Conservation (phyloP, 2,797 vertebrate species). For the Atherinosoma microstoma region DNA sequence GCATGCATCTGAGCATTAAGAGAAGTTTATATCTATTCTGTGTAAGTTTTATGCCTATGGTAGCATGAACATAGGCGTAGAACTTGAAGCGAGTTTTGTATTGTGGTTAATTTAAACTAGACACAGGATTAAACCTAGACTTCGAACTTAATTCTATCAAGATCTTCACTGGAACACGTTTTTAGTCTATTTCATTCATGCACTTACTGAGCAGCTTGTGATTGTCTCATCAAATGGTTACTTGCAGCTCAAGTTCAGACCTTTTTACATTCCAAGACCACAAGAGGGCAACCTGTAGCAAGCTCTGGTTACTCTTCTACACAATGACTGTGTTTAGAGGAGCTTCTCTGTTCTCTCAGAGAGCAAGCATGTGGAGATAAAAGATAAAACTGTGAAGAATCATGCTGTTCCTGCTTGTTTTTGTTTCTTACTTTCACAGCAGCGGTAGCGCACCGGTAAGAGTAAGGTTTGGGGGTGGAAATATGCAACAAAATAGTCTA, state of each 20-base stretch:
- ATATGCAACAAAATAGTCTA: background rate
- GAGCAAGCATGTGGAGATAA: background rate
- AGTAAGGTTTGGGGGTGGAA: background rate
- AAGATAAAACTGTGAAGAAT: constrained; percentile 5
- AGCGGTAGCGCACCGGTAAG: no score
- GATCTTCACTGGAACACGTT: no score
- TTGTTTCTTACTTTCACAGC: background rate
- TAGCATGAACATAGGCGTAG: background rate
- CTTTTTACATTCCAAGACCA: constrained; percentile 34
- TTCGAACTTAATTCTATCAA: no score
- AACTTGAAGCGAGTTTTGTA: no score
- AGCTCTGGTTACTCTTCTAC: constrained; percentile 11
- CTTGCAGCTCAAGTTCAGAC: background rate
- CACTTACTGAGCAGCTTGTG: no score
- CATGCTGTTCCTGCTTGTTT: background rate
- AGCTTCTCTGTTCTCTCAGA: no score
- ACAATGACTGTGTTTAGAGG: background rate
- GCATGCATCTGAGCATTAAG: no score
- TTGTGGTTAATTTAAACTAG: no score
- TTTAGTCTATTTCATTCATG: no score
- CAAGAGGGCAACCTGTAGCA: constrained; percentile 53
- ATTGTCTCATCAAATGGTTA: no score
- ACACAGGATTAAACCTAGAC: no score
- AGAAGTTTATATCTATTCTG: no score
- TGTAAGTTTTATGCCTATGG: background rate